Base-by-base conservation (phyloP, 2,797 vertebrate genomes). In the Natrix natrix region DNA sequence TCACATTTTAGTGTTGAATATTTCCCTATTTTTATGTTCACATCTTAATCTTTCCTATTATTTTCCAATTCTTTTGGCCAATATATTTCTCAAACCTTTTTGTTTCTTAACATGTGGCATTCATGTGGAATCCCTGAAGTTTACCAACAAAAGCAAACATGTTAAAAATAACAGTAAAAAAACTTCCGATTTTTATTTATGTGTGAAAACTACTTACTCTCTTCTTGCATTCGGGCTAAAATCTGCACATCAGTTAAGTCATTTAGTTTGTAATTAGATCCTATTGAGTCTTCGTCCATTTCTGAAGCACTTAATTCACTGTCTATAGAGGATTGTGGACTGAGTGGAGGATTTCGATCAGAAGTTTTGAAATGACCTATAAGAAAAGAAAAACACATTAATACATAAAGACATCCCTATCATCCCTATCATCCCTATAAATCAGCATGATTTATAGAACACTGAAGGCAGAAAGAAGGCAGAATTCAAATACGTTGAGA, bases 231-330 rank as follows among this genome's bases (percentile, higher is more conserved):
- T 95, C 99, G 98, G 28, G 99, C 99, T 95, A 99, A 97, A 96
- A 99, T 99, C 96, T 99, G 99, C 86, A 99, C 99, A 94, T 99
- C 99, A 0, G 99, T 99, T 97, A 99, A 99, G 94, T 99, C 99
- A 88, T 99, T 99, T 96, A 99, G 98, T 95, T 99, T 99, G 98
- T 99, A 99, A 59, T 99, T 99, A 93, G 99, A 99, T 94, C 99
- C 99, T 96, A 99, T 98, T 0, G 99, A 99, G 97, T 99, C 99
- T 97, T 99, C 99, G 13, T 99, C 99, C 98, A 99, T 99, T 97
- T 99, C 99, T 0, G 99, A 99, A 61, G 99, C 99, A 98, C 99
- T 99, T 96, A 99, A 98, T 97, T 99, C 99, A 92, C 99, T 99
- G 97, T 99, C 99, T 96, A 99, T 98, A 26, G 99, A 99, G 0